A percentile compares a stretch with the other conserved stretches of the same genome.
These are phyloP conservation scores for Poliocrania exsul DNA, from an alignment of 2,797 vertebrate species.

Conservation along the genomic window DNA sequence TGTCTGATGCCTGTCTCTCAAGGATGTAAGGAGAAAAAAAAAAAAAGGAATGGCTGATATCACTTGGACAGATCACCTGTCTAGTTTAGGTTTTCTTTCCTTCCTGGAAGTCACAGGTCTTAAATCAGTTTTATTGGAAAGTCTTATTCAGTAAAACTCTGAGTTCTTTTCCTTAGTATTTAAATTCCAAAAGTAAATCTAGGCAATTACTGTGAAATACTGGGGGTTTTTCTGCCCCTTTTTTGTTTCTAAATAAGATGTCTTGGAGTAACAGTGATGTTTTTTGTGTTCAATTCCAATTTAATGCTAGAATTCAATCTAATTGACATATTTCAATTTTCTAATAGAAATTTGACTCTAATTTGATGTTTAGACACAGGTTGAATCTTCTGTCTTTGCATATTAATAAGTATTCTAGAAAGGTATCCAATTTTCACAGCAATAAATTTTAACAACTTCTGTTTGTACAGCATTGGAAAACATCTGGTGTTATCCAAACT, in stretches of 20 bases:
- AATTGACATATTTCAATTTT: constrained; percentile 38
- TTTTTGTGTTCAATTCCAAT: neutral
- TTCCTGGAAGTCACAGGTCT: neutral
- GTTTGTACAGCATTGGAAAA: constrained; percentile 59
- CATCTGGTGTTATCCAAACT: constrained; percentile 57
- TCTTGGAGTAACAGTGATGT: neutral
- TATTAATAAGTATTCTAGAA: constrained; percentile 56
- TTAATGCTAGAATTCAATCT: constrained; percentile 10
- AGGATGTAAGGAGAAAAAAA: neutral
- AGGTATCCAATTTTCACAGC: constrained; percentile 49
- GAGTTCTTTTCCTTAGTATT: neutral
- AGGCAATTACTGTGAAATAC: neutral
- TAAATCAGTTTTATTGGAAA: neutral
- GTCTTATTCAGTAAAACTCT: neutral
- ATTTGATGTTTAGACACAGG: constrained; percentile 40
- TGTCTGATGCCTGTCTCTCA: neutral
- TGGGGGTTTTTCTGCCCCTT: neutral
- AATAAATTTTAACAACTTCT: constrained; percentile 58
- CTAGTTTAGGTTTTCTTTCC: neutral
- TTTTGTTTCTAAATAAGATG: neutral
- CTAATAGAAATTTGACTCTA: constrained; percentile 6
- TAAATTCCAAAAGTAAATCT: neutral
- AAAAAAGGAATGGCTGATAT: neutral
- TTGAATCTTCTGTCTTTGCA: constrained; percentile 35
- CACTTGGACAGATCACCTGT: neutral